Conservation (phyloP, 1,140 invertebrate genomes). For the Drosophila guanche region DNA sequence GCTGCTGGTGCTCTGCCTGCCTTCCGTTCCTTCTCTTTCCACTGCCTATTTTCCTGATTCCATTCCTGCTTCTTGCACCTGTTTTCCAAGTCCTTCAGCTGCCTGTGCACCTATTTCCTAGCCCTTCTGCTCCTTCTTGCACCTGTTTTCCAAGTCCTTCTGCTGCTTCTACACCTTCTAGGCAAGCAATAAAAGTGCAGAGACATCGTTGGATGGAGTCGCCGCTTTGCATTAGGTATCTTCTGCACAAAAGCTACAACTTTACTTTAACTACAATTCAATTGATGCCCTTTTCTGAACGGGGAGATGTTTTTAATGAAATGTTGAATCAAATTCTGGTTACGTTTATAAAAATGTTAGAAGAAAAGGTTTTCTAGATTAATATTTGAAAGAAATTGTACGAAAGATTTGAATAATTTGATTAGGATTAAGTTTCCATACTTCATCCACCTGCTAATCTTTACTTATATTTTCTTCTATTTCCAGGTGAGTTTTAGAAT, state of each 20-base stretch:
- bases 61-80: constrained; percentile 29
- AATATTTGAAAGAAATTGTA: background rate
- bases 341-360: too few relatives aligned
- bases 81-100: too few relatives aligned
- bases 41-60: background rate
- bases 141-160: constrained; percentile 5
- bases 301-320: too few relatives aligned
- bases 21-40: too few relatives aligned
- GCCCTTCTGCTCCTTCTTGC: constrained; percentile 8
- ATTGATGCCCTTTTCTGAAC: too few relatives aligned
- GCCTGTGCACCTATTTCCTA: too few relatives aligned
- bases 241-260: background rate
- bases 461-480: background rate
- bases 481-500: background rate
- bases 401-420: background rate
- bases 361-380: background rate
- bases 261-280: too few relatives aligned
- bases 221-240: constrained; percentile 49
- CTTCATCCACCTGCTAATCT: too few relatives aligned
- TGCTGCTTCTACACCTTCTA: constrained; percentile 7
- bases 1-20: too few relatives aligned
- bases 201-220: constrained; percentile 25
- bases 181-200: constrained; percentile 54
- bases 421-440: background rate
- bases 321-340: too few relatives aligned